These are phyloP conservation scores for Ispidina picta DNA, from an alignment of 2,797 vertebrate genomes.

Conservation along the genomic window DNA sequence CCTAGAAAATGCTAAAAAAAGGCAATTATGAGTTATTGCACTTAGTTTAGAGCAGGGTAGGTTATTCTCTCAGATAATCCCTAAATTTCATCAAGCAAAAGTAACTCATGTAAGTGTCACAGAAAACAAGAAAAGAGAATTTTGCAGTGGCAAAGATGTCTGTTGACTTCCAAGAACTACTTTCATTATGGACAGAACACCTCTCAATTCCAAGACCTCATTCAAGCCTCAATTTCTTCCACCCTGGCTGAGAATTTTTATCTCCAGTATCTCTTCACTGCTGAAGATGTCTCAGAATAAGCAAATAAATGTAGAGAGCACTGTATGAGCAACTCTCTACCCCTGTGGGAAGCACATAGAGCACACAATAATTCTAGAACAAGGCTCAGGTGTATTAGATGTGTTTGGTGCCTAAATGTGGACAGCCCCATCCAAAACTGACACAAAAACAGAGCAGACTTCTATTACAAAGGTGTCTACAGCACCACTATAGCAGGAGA, in stretches of 20 bases:
- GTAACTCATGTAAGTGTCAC: not conserved
- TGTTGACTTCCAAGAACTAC: not conserved
- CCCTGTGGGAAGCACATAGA: fast-evolving
- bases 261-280: not conserved
- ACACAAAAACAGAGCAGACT: conserved; percentile 51
- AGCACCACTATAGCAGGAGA: conserved; percentile 57
- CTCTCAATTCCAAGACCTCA: fast-evolving
- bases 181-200: not conserved
- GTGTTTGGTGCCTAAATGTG: not conserved
- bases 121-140: not conserved
- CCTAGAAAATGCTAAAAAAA: not conserved
- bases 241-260: not conserved
- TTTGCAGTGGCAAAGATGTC: not conserved
- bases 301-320: not conserved
- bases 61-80: not conserved
- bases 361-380: not conserved
- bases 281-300: not conserved
- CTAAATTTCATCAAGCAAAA: not conserved
- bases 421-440: not conserved
- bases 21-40: not conserved
- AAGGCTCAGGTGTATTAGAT: not conserved
- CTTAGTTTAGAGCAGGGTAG: not conserved
- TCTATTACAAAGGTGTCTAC: conserved; percentile 59
- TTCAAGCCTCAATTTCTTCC: not conserved
- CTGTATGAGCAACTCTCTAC: not conserved